Evolutionary conservation across 2,113 vertebrate genomes (phyloP), one percentile per base, ranked within the genome.

Genomic region (Megaceryle maxima): DNA sequence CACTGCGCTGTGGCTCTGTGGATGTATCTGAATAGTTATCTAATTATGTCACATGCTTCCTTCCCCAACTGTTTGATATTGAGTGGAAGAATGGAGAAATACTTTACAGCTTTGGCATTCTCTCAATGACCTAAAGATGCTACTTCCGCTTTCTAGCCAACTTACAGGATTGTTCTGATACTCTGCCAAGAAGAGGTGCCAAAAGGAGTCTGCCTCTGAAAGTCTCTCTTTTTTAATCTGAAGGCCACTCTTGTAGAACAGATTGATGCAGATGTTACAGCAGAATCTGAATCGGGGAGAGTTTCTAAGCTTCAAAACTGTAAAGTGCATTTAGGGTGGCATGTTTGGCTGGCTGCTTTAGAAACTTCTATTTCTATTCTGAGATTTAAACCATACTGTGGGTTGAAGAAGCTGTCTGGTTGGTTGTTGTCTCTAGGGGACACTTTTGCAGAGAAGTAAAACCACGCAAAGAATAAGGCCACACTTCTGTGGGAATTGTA

Each of bases 111-210:
- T 51, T 22, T 51, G 50, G 24, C 50, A 51, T 51, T 25, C 50
- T 25, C 50, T 14, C 50, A 14, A 25, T 24, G 50, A 25, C 50
- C 22, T 51, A 46, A 94, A 91, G 91, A 89, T 95, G 77, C 53
- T 89, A 9, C 73, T 96, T 92, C 59, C 43, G 59, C 51, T 91
- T 92, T 83, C 91, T 87, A 85, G 91, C 89, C 87, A 72, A 8
- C 28, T 94, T 87, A 82, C 73, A 60, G 87, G 70, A 53, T 89
- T 75, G 48, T 56, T 94, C 60, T 92, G 93, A 56, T 64, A 16
- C 57, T 60, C n/a, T 80, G 90, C 90, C 88, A 93, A 39, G 90
- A 56, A 89, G 29, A 57, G 75, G 64, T 95, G 95, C 84, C 96
- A 96, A 43, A 87, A 76, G 62, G 83, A 41, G 51, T 41, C 88